Evolutionary conservation across 2,113 vertebrate species (phyloP).

Genomic region (Antechinus flavipes): DNA sequence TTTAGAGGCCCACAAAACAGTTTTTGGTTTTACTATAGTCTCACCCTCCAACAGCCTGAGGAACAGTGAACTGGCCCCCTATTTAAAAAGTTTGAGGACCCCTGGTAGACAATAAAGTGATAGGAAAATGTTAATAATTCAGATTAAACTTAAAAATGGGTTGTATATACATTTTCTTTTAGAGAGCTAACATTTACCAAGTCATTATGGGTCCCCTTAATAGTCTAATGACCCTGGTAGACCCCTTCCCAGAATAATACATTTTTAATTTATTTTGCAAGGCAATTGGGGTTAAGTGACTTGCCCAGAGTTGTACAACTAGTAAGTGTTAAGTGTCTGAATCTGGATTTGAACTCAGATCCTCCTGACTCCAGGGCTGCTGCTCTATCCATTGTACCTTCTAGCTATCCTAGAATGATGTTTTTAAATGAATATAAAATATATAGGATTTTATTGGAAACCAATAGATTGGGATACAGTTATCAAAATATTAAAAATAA

Average conservation of each 20-base stretch:
- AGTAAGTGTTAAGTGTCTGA: too few relatives aligned
- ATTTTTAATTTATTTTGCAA: too few relatives aligned
- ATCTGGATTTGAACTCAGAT: too few relatives aligned
- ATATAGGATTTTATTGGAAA: neutral
- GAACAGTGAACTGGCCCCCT: too few relatives aligned
- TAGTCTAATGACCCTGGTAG: neutral
- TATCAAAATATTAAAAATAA: neutral
- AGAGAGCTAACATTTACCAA: neutral
- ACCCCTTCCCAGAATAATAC: neutral
- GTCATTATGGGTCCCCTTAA: neutral
- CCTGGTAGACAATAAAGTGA: neutral
- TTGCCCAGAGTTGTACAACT: too few relatives aligned
- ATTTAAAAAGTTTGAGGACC: too few relatives aligned
- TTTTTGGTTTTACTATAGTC: too few relatives aligned
- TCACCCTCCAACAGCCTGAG: too few relatives aligned
- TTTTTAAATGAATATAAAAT: neutral
- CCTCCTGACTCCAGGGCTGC: too few relatives aligned
- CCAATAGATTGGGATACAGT: neutral
- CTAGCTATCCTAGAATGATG: neutral
- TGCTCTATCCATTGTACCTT: too few relatives aligned
- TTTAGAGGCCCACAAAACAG: too few relatives aligned
- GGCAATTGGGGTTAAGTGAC: too few relatives aligned
- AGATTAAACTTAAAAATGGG: neutral
- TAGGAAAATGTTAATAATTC: neutral
- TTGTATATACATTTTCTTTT: neutral